phyloP scores from a whole-genome alignment of 2,113 vertebrate species.

The Pelecanoides urinatrix region DNA sequence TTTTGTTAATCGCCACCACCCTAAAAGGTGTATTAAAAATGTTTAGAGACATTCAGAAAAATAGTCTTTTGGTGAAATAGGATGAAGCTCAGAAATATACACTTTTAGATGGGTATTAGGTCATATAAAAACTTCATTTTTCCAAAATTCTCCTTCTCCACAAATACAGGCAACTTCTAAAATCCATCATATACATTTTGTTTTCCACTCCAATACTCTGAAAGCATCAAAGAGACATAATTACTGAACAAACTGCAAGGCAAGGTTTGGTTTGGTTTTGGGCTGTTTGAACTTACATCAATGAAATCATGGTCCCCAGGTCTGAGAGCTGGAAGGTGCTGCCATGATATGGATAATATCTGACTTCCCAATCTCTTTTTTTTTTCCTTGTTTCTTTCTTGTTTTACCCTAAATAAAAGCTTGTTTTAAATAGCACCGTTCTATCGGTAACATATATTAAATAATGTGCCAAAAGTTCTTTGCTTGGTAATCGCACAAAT shows the following conservation, averaged over 20 bases:
- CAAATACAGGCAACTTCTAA: neutral
- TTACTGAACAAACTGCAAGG: neutral
- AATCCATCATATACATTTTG: neutral
- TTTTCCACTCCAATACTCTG: neutral
- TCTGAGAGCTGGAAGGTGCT: neutral
- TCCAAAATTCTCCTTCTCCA: neutral
- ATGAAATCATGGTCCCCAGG: neutral
- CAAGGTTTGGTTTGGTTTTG: neutral
- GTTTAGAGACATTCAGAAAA: neutral
- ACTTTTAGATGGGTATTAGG: neutral
- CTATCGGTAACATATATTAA: rapidly evolving
- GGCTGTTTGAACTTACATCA: too few species aligned
- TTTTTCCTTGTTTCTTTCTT: rapidly evolving
- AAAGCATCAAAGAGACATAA: neutral
- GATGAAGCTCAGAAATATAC: neutral
- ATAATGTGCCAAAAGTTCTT: neutral
- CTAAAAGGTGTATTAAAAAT: neutral
- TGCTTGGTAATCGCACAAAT: neutral
- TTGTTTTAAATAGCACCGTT: neutral
- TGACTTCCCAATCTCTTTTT: neutral
- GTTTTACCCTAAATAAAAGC: neutral
- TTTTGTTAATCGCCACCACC: neutral
- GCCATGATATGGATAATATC: rapidly evolving
- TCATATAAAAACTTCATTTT: neutral
- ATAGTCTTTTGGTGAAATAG: neutral